A percentile compares a stretch with the other conserved stretches of the same genome.
These are phyloP conservation scores for Chiloscyllium plagiosum DNA, from an alignment of 2,113 vertebrate genomes.

Conservation along the genomic window DNA sequence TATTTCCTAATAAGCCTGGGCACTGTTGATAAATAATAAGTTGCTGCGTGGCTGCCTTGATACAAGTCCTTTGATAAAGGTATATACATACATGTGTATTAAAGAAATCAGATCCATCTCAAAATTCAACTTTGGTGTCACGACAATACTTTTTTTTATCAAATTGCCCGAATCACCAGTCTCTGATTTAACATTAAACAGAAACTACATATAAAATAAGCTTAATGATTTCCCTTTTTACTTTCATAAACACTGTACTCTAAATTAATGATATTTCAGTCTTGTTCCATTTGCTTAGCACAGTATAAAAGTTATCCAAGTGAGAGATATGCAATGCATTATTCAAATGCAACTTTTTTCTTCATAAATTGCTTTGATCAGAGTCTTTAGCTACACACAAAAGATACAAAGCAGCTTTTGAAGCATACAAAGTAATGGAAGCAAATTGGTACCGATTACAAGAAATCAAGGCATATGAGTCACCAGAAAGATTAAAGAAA, in stretches of 20 bases:
- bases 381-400: background rate
- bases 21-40: conserved; percentile 7
- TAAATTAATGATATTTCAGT: background rate
- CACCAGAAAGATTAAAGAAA: background rate
- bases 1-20: background rate
- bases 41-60: background rate
- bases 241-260: conserved; percentile 30
- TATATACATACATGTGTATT: background rate
- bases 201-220: background rate
- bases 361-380: conserved; percentile 25
- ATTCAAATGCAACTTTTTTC: background rate
- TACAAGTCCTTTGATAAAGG: background rate
- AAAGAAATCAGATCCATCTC: conserved; percentile 5
- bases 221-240: conserved; percentile 10
- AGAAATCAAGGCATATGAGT: background rate
- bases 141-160: background rate
- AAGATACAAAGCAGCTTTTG: conserved; percentile 9
- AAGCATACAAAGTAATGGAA: background rate
- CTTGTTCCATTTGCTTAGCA: background rate
- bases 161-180: background rate
- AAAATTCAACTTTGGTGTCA: background rate
- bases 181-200: background rate
- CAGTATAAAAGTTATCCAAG: background rate
- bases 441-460: background rate
- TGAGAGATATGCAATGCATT: background rate